Conservation (phyloP, 2,888 invertebrate genomes). For the Plagiodera versicolora region DNA sequence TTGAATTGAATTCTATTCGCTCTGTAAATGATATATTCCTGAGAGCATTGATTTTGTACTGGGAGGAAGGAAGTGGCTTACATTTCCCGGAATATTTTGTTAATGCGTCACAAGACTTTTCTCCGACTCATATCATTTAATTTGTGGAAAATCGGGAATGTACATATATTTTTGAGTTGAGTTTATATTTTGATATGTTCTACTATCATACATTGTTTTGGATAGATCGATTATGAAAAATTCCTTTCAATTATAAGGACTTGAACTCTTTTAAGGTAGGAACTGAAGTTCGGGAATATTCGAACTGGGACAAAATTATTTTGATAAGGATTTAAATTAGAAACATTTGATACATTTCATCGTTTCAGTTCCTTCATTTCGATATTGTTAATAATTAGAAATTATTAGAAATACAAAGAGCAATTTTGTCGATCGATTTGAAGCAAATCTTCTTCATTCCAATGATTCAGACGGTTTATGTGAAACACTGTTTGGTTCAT, state of each 20-base stretch:
- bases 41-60: too few relatives aligned
- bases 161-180: slow-evolving; percentile 44
- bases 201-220: slow-evolving; percentile 36
- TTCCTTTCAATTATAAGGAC: slow-evolving; percentile 1
- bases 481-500: background rate
- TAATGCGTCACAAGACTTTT: background rate
- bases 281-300: background rate
- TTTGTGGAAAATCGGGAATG: slow-evolving; percentile 30
- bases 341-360: background rate
- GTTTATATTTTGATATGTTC: slow-evolving; percentile 50
- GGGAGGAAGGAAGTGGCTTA: too few relatives aligned
- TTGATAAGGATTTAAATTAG: background rate
- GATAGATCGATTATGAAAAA: slow-evolving; percentile 24
- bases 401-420: slow-evolving; percentile 19
- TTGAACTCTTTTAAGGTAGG: background rate
- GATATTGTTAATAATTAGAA: slow-evolving; percentile 13
- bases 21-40: too few relatives aligned
- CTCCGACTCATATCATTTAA: slow-evolving; percentile 7
- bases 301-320: background rate
- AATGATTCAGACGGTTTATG: slow-evolving; percentile 29
- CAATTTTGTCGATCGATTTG: slow-evolving; percentile 13
- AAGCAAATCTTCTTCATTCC: slow-evolving; percentile 33
- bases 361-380: background rate
- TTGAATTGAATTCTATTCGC: too few relatives aligned
- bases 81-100: background rate